A percentile compares a stretch with the other conserved stretches of the same genome.
These are phyloP conservation scores for Etheostoma cragini DNA, from an alignment of 2,113 vertebrate genomes.

Conservation along the genomic window DNA sequence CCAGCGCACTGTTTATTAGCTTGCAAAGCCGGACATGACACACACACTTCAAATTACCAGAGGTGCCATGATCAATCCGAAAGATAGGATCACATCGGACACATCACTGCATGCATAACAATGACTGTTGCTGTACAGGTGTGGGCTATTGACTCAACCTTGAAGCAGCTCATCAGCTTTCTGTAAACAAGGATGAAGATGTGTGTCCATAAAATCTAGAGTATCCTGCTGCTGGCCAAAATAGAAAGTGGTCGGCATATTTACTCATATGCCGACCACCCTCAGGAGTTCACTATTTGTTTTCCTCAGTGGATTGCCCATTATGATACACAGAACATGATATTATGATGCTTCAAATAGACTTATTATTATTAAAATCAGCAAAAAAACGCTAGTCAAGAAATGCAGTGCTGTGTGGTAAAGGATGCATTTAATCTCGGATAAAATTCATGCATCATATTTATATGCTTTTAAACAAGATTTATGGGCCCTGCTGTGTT, in stretches of 20 bases:
- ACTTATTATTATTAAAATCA: constrained; percentile 47
- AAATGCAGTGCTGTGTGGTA: constrained; percentile 45
- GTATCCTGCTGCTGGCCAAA: constrained; percentile 26
- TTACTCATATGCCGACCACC: constrained; percentile 15
- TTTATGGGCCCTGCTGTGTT: constrained; percentile 39
- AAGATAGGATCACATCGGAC: constrained; percentile 34
- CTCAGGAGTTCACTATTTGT: constrained; percentile 24
- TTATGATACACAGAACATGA: constrained; percentile 29
- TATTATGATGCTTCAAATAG: constrained; percentile 46
- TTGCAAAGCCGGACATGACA: constrained; percentile 26
- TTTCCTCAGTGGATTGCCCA: constrained; percentile 12
- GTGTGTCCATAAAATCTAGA: constrained; percentile 7
- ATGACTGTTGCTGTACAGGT: constrained; percentile 13
- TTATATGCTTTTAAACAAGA: constrained; percentile 59
- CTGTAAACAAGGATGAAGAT: constrained; percentile 24
- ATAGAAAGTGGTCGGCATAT: constrained; percentile 36
- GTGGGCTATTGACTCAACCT: constrained; percentile 36
- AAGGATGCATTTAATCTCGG: constrained; percentile 63
- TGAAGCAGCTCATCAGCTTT: constrained; percentile 20
- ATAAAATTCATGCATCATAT: constrained; percentile 66
- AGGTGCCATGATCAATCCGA: constrained; percentile 32
- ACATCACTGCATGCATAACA: constrained; percentile 37
- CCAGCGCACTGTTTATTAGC: constrained; percentile 14
- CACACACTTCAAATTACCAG: constrained; percentile 25
- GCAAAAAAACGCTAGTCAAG: constrained; percentile 40